Evolutionary conservation across 2,113 vertebrate genomes (phyloP).

Genomic region (Urocynchramus pylzowi): DNA sequence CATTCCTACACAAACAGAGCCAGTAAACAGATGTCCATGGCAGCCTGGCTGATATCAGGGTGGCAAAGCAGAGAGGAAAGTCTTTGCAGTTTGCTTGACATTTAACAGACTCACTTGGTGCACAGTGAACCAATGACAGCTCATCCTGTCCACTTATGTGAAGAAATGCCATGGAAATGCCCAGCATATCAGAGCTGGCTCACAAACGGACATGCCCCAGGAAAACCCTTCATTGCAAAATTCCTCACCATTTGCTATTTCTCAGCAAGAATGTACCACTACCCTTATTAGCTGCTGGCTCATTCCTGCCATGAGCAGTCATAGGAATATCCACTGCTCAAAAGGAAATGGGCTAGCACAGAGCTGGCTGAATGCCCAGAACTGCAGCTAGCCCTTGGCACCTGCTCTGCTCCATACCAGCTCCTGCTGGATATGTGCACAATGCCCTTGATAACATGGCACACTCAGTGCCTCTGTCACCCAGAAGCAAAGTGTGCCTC

Average conservation of each 20-base stretch:
- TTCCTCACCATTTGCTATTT: neutral
- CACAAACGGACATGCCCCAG: neutral
- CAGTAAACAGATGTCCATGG: neutral
- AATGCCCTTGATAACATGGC: fast-evolving
- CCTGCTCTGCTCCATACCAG: too few species aligned
- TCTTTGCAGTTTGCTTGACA: neutral
- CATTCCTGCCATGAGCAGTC: fast-evolving
- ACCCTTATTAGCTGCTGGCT: neutral
- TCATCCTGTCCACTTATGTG: neutral
- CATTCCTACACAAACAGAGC: neutral
- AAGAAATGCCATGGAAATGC: neutral
- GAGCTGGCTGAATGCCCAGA: neutral
- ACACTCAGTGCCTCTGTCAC: fast-evolving
- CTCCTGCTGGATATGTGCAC: fast-evolving
- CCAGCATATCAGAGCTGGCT: neutral
- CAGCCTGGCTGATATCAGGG: neutral
- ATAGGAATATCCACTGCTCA: neutral
- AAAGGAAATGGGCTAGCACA: neutral
- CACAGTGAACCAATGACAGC: neutral
- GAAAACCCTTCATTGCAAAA: neutral
- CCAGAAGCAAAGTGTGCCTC: neutral
- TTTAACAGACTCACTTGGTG: fast-evolving
- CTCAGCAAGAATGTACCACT: neutral
- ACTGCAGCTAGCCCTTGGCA: neutral
- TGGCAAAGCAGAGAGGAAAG: neutral